These are phyloP conservation scores for Alauda arvensis DNA, from an alignment of 2,797 vertebrate genomes.

Conservation along the genomic window DNA sequence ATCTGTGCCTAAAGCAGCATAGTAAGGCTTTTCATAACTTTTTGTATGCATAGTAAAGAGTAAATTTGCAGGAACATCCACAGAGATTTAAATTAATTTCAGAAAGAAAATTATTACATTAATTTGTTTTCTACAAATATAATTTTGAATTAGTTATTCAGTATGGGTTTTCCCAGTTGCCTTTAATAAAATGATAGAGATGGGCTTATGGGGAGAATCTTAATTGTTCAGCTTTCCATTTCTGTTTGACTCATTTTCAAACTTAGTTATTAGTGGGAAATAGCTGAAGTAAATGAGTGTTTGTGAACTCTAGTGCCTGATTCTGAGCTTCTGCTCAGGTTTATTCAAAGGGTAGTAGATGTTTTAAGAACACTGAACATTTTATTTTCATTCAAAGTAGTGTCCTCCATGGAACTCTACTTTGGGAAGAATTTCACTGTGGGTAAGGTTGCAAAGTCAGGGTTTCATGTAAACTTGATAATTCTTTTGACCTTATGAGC, in stretches of 20 bases:
- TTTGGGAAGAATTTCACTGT: background rate
- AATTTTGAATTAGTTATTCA: constrained; percentile 81
- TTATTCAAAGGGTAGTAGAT: background rate
- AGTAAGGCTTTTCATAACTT: constrained; percentile 75
- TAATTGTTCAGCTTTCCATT: constrained; percentile 77
- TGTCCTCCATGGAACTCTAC: background rate
- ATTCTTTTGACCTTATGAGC: background rate
- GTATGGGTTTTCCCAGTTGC: constrained; percentile 76
- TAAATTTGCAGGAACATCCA: constrained; percentile 75
- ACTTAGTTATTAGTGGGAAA: constrained; percentile 63
- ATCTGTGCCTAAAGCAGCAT: constrained; percentile 73
- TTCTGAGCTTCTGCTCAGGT: constrained; percentile 18
- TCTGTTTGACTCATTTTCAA: constrained; percentile 70
- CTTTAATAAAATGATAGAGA: constrained; percentile 81
- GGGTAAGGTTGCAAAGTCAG: background rate
- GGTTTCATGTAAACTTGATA: background rate
- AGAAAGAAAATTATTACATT: constrained; percentile 82
- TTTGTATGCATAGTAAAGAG: constrained; percentile 69
- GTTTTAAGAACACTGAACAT: background rate
- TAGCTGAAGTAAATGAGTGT: constrained; percentile 58
- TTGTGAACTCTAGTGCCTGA: constrained; percentile 46
- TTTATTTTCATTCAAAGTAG: background rate
- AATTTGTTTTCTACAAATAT: constrained; percentile 80
- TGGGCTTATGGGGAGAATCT: constrained; percentile 76
- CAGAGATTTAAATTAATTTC: constrained; percentile 82